Evolutionary conservation across 2,113 vertebrate species (phyloP), one percentile per base, ranked within the genome.

Genomic region (Sinocyclocheilus rhinocerous): DNA sequence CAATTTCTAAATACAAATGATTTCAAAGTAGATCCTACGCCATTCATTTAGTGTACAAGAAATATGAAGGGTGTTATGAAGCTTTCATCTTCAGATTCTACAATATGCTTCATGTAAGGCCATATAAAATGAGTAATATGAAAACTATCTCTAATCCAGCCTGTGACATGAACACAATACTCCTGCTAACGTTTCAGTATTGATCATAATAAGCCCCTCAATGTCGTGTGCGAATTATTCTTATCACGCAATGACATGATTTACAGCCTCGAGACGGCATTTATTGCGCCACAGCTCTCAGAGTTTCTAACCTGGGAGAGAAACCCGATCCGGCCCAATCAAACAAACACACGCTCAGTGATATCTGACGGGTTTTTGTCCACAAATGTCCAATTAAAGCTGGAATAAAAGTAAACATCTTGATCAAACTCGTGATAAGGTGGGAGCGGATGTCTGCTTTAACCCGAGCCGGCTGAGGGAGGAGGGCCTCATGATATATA

Each of bases 401-500:
- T 15, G 3, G 0, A 45, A 65, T 4, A 2, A 11, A 57, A 29
- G 50, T 5, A 36, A 59, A 61, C 33, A 48, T 11, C 2, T 59
- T 18, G 6, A 6, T 18, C 20, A 16, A 6, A 8, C 12, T 79
- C 52, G 36, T 42, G 78, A 82, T 26, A 11, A 76, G 50, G 50
- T 81, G 70, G 50, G 72, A 80, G 39, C 13, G 36, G 63, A 57
- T 22, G 50, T 10, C 52, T 24, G 24, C 18, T 4, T 4, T 4
- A 22, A 42, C 29, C 36, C 10, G 57, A 61, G 57, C 57, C 8
- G 73, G 45, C 57, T 13, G 11, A 36, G 42, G 61, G 70, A 76
- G 42, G 36, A 26, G 76, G 69, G 77, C 24, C 82, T 84, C 45
- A 15, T 57, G 82, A 39, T 81, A 90, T 91, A 92, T 90, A 93